These are phyloP conservation scores for Chiloscyllium punctatum DNA, from an alignment of 2,797 vertebrate species.

Conservation along the genomic window DNA sequence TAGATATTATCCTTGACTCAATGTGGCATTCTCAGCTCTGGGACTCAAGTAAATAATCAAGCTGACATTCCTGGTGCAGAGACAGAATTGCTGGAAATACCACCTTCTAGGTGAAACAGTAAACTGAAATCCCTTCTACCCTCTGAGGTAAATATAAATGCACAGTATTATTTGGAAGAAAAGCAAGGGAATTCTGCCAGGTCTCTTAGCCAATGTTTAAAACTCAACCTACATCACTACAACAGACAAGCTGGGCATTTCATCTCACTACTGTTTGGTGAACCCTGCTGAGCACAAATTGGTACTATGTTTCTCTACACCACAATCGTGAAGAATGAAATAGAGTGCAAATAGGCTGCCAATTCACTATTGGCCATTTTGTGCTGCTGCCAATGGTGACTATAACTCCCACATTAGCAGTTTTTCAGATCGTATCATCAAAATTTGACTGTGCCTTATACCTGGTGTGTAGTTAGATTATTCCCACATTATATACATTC, in stretches of 20 bases:
- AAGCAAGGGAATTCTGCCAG: background rate
- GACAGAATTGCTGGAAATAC: background rate
- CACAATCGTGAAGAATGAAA: background rate
- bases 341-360: background rate
- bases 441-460: background rate
- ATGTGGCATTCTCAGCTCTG: background rate
- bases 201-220: background rate
- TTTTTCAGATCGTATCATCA: background rate
- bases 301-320: background rate
- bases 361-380: background rate
- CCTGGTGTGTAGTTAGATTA: background rate
- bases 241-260: background rate
- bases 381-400: background rate
- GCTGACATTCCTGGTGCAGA: background rate
- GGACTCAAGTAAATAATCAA: background rate
- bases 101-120: background rate
- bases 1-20: background rate
- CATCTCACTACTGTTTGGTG: background rate
- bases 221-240: background rate
- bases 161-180: background rate
- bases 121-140: background rate
- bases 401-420: background rate
- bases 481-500: background rate
- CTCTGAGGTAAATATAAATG: background rate
- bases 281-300: background rate